Conservation (phyloP, 2,888 invertebrate species). For the Scaptomyza parva region DNA sequence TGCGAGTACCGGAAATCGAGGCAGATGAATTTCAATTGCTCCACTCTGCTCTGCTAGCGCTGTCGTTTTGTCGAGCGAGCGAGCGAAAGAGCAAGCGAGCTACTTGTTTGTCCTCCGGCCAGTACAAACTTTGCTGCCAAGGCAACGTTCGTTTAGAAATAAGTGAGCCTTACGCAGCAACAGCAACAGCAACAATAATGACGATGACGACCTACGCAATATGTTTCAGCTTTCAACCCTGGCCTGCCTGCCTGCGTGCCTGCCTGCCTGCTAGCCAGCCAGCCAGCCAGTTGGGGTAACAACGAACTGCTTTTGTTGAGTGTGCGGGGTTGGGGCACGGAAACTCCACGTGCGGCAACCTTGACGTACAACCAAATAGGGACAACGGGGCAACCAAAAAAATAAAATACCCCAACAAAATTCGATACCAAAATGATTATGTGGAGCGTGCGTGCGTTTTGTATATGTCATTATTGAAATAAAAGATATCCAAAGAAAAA, state of each 20-base stretch:
- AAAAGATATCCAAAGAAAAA: constrained; percentile 32
- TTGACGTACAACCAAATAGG: constrained; percentile 46
- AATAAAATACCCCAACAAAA: constrained; percentile 27
- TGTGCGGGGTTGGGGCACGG: background rate
- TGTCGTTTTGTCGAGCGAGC: constrained; percentile 17
- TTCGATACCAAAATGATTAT: constrained; percentile 57
- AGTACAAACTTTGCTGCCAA: constrained; percentile 59
- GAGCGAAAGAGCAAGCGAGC: background rate
- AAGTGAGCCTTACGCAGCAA: constrained; percentile 57
- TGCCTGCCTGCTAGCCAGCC: no score
- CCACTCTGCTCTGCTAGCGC: constrained; percentile 16
- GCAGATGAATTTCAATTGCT: constrained; percentile 78
- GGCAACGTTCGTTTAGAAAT: constrained; percentile 63
- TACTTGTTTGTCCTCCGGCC: constrained; percentile 63
- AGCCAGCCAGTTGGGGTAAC: constrained; percentile 23
- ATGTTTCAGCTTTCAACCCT: constrained; percentile 73
- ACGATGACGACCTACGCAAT: constrained; percentile 74
- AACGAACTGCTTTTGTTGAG: constrained; percentile 6
- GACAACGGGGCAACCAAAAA: constrained; percentile 18
- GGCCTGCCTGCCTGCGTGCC: constrained; percentile 38
- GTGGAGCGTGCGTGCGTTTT: constrained; percentile 65
- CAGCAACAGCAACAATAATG: constrained; percentile 31
- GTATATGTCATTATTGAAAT: constrained; percentile 72
- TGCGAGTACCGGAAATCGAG: constrained; percentile 71
- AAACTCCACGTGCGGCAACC: constrained; percentile 57